Percentiles rank a stretch among this genome's conserved stretches.
phyloP scores from a whole-genome alignment of 2,888 invertebrate species.

The Caprella mutica region DNA sequence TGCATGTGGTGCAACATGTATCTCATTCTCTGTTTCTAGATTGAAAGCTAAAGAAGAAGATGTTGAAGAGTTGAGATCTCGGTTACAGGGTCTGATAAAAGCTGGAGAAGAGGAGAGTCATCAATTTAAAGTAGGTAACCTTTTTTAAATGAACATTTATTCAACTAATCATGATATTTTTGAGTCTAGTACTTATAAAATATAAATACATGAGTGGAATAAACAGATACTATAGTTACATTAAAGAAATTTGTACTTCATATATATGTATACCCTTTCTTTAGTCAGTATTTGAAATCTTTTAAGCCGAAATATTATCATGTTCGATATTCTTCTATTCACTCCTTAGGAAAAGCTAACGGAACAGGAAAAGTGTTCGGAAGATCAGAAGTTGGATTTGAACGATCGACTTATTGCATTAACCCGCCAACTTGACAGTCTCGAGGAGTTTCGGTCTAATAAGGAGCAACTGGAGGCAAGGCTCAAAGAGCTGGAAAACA shows the following conservation, averaged over 20 bases:
- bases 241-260: no score
- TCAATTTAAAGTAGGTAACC: constrained; percentile 17
- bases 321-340: no score
- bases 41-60: constrained; percentile 18
- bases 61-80: constrained; percentile 20
- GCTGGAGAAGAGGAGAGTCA: constrained; percentile 18
- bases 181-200: no score
- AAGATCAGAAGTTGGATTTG: constrained; percentile 25
- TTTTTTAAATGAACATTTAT: no score
- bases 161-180: no score
- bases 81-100: constrained; percentile 21
- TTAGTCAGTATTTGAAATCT: no score
- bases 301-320: no score
- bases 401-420: constrained; percentile 31
- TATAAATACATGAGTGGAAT: no score
- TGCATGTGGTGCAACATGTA: no score
- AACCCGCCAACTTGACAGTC: constrained; percentile 30
- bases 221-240: no score
- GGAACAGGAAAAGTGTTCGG: constrained; percentile 18
- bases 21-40: no score
- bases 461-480: constrained; percentile 31
- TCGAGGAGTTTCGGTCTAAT: constrained; percentile 31
- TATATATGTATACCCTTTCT: no score
- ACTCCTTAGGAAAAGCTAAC: constrained; percentile 17
- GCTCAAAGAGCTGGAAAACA: constrained; percentile 14